Conservation (phyloP, 2,113 vertebrate genomes). For the Eudyptes chrysolophus region DNA sequence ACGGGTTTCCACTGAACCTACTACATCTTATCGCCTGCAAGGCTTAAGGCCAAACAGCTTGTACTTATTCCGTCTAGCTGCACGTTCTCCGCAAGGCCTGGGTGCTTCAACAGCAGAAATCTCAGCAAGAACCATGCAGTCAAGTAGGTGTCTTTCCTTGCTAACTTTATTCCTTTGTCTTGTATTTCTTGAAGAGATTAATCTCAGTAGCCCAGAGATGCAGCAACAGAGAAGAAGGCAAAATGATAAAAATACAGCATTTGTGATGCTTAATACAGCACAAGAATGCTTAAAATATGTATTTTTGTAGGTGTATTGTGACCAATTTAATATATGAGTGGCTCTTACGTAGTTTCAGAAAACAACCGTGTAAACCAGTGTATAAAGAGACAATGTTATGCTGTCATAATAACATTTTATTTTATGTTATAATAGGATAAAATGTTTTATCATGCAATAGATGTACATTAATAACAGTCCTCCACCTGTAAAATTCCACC, state of each 20-base stretch:
- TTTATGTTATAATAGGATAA: not conserved
- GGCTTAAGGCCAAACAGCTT: slow-evolving; percentile 94
- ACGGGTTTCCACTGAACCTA: slow-evolving; percentile 89
- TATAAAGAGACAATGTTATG: not conserved
- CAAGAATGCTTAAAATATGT: not conserved
- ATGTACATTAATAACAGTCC: not conserved
- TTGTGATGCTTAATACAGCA: not conserved
- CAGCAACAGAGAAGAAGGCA: not conserved
- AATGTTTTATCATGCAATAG: not conserved
- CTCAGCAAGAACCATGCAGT: slow-evolving; percentile 96
- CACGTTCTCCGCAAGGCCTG: slow-evolving; percentile 92
- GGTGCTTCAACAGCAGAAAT: slow-evolving; percentile 96
- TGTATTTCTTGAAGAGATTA: not conserved
- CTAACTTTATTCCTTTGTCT: not conserved
- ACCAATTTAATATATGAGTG: not conserved
- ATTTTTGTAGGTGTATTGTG: not conserved
- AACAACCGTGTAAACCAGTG: not conserved
- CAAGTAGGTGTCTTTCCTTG: slow-evolving; percentile 96
- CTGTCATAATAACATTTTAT: not conserved
- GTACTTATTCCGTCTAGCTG: slow-evolving; percentile 93
- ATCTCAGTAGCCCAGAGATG: not conserved
- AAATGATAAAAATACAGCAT: not conserved
- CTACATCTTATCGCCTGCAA: slow-evolving; percentile 90
- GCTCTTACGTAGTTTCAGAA: not conserved
- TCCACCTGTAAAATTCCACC: not conserved